Conservation (phyloP, 1,140 invertebrate species). For the Amyelois transitella region DNA sequence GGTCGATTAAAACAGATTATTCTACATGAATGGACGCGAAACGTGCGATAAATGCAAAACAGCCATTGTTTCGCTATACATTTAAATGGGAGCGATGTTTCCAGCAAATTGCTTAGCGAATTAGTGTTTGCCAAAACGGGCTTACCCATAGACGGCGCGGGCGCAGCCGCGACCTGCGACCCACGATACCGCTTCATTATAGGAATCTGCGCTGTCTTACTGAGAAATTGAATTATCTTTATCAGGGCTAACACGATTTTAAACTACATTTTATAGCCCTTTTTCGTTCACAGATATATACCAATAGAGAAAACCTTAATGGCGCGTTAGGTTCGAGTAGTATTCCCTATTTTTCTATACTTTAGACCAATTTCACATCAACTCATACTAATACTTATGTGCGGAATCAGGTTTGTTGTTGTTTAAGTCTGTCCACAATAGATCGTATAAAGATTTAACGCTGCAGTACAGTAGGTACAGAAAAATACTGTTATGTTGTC, state of each 20-base stretch:
- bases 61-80: not conserved
- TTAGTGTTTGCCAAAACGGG: not conserved
- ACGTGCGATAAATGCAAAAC: not conserved
- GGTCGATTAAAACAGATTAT: not conserved
- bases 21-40: not conserved
- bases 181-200: conserved; percentile 2
- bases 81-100: not conserved
- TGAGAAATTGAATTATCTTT: not conserved
- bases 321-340: no score
- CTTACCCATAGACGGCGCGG: not conserved
- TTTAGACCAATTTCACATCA: no score
- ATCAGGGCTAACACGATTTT: not conserved
- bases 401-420: no score
- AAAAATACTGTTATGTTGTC: no score
- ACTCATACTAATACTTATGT: no score
- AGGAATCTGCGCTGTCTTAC: not conserved
- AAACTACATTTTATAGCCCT: no score
- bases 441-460: no score
- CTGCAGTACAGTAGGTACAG: no score
- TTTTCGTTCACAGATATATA: no score
- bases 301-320: no score
- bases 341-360: no score
- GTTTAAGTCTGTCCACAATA: no score
- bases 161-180: not conserved
- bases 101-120: conserved; percentile 2